Evolutionary conservation across 1,140 invertebrate genomes (phyloP).

Genomic region (Ooceraea biroi): DNA sequence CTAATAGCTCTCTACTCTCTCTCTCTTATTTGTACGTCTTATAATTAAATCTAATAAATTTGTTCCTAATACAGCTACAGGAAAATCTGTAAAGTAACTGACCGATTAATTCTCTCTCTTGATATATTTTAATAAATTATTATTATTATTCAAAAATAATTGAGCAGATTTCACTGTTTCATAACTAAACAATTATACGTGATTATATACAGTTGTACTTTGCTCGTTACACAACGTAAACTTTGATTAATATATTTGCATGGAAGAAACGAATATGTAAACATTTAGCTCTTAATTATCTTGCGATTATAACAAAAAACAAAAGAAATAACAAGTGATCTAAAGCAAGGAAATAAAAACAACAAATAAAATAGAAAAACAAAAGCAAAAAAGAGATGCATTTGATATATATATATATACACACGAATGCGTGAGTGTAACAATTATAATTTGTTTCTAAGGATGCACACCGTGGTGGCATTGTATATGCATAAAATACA

Average conservation of each 20-base stretch:
- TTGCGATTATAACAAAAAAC: not conserved
- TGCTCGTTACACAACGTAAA: not conserved
- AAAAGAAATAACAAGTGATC: not conserved
- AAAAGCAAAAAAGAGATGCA: no score
- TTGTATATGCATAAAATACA: slow-evolving; percentile 14
- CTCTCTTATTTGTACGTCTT: not conserved
- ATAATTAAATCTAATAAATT: slow-evolving; percentile 41
- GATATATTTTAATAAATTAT: not conserved
- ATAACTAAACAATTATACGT: slow-evolving; percentile 3
- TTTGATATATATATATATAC: no score
- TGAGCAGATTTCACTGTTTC: slow-evolving; percentile 26
- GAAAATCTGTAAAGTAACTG: not conserved
- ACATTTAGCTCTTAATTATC: not conserved
- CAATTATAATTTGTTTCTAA: not conserved
- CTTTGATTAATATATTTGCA: not conserved
- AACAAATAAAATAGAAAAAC: no score
- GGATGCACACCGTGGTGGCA: not conserved
- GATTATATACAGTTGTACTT: not conserved
- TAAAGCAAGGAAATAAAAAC: not conserved
- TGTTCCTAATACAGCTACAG: not conserved
- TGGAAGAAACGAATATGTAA: slow-evolving; percentile 14
- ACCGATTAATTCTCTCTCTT: slow-evolving; percentile 10
- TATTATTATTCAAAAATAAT: not conserved
- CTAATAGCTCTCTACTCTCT: not conserved
- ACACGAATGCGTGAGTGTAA: no score